Percentiles rank a stretch among this genome's conserved stretches.
These are phyloP conservation scores for Rhopalosiphum padi DNA, from an alignment of 1,140 invertebrate species.

Conservation along the genomic window DNA sequence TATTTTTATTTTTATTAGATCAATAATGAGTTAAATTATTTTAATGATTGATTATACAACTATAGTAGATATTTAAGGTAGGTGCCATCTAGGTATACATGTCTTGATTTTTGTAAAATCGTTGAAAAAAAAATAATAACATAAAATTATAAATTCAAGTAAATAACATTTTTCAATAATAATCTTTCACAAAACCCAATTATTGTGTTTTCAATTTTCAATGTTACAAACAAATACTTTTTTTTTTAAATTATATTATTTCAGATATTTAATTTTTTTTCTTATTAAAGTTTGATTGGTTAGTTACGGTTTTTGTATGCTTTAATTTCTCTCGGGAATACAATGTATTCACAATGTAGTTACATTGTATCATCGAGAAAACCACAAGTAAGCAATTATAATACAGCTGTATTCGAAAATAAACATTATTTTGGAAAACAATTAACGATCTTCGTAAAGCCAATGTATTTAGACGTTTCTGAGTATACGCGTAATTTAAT, in stretches of 20 bases:
- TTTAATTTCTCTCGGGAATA: not conserved
- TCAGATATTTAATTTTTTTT: not conserved
- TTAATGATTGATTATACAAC: not conserved
- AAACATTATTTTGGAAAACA: not conserved
- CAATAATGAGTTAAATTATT: too few species aligned
- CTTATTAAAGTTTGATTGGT: conserved; percentile 18
- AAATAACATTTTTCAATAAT: not conserved
- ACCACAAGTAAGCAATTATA: not conserved
- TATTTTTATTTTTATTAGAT: not conserved
- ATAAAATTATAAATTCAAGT: not conserved
- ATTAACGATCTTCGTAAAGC: not conserved
- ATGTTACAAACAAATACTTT: not conserved
- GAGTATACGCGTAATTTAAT: not conserved
- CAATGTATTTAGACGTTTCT: not conserved
- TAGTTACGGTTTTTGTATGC: not conserved
- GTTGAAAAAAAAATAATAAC: not conserved
- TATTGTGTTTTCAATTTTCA: not conserved
- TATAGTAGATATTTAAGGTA: not conserved
- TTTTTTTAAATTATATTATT: not conserved
- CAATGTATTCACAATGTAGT: not conserved
- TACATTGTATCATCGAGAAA: not conserved
- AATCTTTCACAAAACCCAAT: not conserved
- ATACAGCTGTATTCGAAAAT: not conserved
- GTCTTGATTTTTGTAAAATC: not conserved
- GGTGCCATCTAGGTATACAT: too few species aligned